Conservation (phyloP, 2,888 invertebrate genomes). For the Platycheirus albimanus region DNA sequence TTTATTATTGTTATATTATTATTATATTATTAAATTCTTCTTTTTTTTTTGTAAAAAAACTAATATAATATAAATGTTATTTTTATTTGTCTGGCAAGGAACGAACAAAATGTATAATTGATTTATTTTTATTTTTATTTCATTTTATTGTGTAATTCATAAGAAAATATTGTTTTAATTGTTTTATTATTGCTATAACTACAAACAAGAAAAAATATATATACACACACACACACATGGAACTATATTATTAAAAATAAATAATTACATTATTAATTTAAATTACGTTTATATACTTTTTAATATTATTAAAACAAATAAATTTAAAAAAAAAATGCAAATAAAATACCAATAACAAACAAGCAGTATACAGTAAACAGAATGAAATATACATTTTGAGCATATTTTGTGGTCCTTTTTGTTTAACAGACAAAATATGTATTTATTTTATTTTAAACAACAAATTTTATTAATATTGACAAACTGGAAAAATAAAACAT, state of each 20-base stretch:
- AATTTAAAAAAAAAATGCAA: slow-evolving; percentile 36
- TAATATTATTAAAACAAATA: slow-evolving; percentile 48
- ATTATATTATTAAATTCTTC: slow-evolving; percentile 36
- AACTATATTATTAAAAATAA: slow-evolving; percentile 30
- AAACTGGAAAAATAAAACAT: slow-evolving; percentile 70
- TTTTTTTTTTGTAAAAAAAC: slow-evolving; percentile 54
- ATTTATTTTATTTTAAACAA: slow-evolving; percentile 69
- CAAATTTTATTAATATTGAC: slow-evolving; percentile 69
- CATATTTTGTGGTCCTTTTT: slow-evolving; percentile 67
- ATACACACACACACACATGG: slow-evolving; percentile 41
- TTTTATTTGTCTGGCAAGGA: slow-evolving; percentile 28
- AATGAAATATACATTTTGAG: slow-evolving; percentile 52
- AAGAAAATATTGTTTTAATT: slow-evolving; percentile 70
- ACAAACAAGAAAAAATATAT: slow-evolving; percentile 56
- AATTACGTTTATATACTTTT: slow-evolving; percentile 62
- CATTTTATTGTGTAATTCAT: slow-evolving; percentile 72
- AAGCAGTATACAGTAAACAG: slow-evolving; percentile 37
- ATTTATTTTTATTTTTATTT: slow-evolving; percentile 60
- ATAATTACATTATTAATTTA: slow-evolving; percentile 61
- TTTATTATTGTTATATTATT: slow-evolving; percentile 68
- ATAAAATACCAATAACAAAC: slow-evolving; percentile 42
- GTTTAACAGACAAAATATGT: slow-evolving; percentile 63
- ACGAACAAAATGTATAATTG: slow-evolving; percentile 68
- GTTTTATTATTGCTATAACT: slow-evolving; percentile 71
- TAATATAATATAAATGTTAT: slow-evolving; percentile 67